Evolutionary conservation across 2,888 invertebrate genomes (phyloP), one percentile per base, ranked within the genome.

Genomic region (Parelbella ahira): DNA sequence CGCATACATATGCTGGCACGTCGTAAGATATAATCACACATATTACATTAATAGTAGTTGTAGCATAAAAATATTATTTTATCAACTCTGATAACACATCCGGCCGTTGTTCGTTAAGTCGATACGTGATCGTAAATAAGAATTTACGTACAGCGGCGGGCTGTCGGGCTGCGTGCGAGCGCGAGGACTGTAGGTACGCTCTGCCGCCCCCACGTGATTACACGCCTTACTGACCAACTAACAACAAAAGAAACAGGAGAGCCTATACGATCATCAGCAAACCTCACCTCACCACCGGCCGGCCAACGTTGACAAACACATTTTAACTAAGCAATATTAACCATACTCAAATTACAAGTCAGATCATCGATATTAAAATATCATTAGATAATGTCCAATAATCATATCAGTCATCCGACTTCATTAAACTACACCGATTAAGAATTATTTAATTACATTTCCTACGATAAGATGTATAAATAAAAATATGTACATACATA

Each of bases 221-320:
- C 65, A 75, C 67, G 76, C 62, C 68, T 75, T 67, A 69, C 67
- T 80, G 68, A 72, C 78, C 75, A 69, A 77, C 72, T 72, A 73
- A 74, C 63, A 62, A 68, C 63, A 63, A 61, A 59, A 62, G 54
- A 66, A 74, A 67, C 63, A 68, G 52, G 53, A 56, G 56, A 61
- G 20, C 27, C 50, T 44, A 46, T 42, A n/a, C n/a, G 47, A 46
- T 45, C 44, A 33, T 41, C 37, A 47, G 21, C 20, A n/a, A n/a
- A n/a, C n/a, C n/a, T n/a, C n/a, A n/a, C n/a, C n/a, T n/a, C n/a
- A n/a, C n/a, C n/a, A n/a, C n/a, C n/a, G n/a, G n/a, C n/a, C n/a
- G n/a, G n/a, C n/a, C n/a, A n/a, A n/a, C n/a, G n/a, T n/a, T n/a
- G n/a, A n/a, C n/a, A n/a, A n/a, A n/a, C n/a, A n/a, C n/a, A n/a